A percentile compares a stretch with the other conserved stretches of the same genome.
Evolutionary conservation across 2,888 invertebrate species (phyloP).

Genomic region (Tenodera sinensis): DNA sequence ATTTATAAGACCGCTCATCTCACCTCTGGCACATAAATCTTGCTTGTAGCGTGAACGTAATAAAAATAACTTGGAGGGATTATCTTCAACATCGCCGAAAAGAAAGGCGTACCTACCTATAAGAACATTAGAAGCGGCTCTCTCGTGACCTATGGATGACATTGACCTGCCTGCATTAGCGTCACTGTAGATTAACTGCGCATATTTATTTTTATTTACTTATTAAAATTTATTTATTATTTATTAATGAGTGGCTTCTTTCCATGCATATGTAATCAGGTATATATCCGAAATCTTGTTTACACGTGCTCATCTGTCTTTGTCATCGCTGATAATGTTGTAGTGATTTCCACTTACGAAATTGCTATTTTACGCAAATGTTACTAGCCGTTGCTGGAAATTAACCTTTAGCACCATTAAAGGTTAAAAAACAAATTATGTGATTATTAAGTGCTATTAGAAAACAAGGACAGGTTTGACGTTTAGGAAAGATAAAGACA

Average conservation of each 20-base stretch:
- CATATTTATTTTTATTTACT: not conserved
- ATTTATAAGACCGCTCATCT: not conserved
- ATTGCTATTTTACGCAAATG: too few relatives aligned
- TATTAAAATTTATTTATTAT: not conserved
- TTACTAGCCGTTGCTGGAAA: too few relatives aligned
- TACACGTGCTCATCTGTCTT: too few relatives aligned
- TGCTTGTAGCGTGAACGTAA: not conserved
- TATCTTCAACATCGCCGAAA: not conserved
- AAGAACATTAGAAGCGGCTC: not conserved
- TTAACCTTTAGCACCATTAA: too few relatives aligned
- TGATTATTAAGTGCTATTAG: too few relatives aligned
- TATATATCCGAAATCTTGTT: too few relatives aligned
- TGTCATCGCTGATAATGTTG: too few relatives aligned
- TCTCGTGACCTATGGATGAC: not conserved
- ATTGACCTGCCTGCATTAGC: not conserved
- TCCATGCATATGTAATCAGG: not conserved
- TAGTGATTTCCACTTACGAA: too few relatives aligned
- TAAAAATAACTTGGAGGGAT: not conserved
- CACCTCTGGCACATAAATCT: not conserved
- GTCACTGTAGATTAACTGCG: not conserved
- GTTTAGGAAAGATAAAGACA: too few relatives aligned
- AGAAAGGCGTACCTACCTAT: not conserved
- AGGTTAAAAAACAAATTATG: too few relatives aligned
- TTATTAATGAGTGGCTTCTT: not conserved
- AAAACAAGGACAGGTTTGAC: too few relatives aligned